A percentile compares a stretch with the other conserved stretches of the same genome.
These are phyloP conservation scores for Crax fasciolata DNA, from an alignment of 2,797 vertebrate genomes.

Conservation along the genomic window DNA sequence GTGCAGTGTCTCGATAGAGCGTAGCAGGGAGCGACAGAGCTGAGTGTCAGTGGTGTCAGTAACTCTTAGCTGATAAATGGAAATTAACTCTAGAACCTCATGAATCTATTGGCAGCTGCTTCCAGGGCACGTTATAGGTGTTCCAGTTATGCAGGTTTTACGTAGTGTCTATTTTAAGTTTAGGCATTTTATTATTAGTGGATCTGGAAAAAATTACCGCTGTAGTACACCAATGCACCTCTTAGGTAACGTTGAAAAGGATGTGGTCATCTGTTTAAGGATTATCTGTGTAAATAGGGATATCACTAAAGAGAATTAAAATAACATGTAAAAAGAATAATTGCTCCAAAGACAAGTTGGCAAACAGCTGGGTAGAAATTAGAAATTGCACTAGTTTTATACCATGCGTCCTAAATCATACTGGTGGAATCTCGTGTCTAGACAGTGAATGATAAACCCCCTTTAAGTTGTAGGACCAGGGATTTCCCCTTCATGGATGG, in stretches of 20 bases:
- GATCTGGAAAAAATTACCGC: background rate
- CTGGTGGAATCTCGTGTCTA: background rate
- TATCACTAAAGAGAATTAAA: constrained; percentile 4
- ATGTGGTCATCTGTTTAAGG: background rate
- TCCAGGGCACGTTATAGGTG: background rate
- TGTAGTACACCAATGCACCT: background rate
- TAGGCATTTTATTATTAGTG: constrained; percentile 32
- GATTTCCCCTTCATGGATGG: constrained; percentile 49
- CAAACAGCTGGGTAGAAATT: background rate
- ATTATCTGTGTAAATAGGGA: background rate
- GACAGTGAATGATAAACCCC: background rate
- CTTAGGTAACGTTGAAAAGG: background rate
- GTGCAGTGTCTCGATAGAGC: background rate
- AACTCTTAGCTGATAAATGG: background rate
- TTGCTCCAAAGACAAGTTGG: background rate
- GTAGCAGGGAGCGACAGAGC: background rate
- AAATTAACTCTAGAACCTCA: background rate
- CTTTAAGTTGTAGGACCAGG: background rate
- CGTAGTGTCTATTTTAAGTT: background rate
- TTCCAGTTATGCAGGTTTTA: background rate
- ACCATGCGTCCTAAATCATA: background rate
- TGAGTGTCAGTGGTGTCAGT: background rate
- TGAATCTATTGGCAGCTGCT: background rate
- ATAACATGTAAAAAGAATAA: constrained; percentile 5
- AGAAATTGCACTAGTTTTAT: constrained; percentile 5